phyloP scores from a whole-genome alignment of 1,140 invertebrate species.

The Acromyrmex echinatior region DNA sequence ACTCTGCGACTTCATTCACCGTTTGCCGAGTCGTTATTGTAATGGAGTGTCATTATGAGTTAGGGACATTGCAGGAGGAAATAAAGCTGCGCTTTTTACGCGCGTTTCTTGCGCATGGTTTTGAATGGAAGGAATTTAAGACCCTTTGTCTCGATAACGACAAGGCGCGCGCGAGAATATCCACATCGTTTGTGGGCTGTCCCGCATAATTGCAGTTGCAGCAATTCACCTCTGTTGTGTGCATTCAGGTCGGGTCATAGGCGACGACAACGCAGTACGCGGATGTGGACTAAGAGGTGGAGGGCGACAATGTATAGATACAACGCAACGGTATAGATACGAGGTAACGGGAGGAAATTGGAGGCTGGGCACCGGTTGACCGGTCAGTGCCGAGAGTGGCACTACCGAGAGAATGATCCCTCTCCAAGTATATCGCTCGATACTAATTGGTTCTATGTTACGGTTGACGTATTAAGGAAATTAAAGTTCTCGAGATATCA shows the following conservation, averaged over 20 bases:
- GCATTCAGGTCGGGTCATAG: conserved; percentile 74
- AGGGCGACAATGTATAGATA: conserved; percentile 72
- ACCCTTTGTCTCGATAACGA: conserved; percentile 55
- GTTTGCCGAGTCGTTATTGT: conserved; percentile 1
- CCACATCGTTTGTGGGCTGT: conserved; percentile 64
- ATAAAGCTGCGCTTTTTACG: conserved; percentile 21
- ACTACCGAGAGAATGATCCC: conserved; percentile 41
- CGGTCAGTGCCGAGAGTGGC: conserved; percentile 60
- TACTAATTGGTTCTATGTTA: conserved; percentile 78
- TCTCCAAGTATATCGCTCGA: conserved; percentile 68
- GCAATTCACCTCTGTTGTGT: conserved; percentile 75
- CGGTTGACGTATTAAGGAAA: conserved; percentile 79
- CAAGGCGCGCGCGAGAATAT: conserved; percentile 32
- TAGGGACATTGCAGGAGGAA: neutral
- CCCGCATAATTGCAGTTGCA: conserved; percentile 74
- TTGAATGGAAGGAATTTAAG: conserved; percentile 42
- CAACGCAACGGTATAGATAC: conserved; percentile 71
- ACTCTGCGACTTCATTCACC: neutral
- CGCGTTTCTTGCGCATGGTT: neutral
- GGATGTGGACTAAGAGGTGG: conserved; percentile 45
- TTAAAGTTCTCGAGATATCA: conserved; percentile 76
- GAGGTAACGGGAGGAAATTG: conserved; percentile 77
- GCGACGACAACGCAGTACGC: conserved; percentile 69
- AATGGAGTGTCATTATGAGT: conserved; percentile 21
- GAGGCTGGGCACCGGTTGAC: conserved; percentile 73